These are phyloP conservation scores for Cynopterus brachyotis DNA, from an alignment of 2,113 vertebrate genomes.

Conservation along the genomic window DNA sequence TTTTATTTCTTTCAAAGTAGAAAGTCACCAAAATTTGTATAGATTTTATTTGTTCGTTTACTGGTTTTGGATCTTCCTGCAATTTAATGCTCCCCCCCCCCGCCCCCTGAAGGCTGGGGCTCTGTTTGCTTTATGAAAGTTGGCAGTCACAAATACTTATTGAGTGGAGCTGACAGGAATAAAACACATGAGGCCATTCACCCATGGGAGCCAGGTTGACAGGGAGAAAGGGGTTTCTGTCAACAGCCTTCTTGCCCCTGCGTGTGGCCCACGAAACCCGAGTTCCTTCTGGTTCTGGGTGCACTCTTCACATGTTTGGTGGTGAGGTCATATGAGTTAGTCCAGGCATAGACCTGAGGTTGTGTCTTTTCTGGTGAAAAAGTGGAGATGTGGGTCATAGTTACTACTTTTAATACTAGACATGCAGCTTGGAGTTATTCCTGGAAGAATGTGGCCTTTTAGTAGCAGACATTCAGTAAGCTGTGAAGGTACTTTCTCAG, in stretches of 20 bases:
- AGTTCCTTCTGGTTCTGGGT: not conserved
- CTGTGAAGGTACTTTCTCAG: not conserved
- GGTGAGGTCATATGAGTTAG: not conserved
- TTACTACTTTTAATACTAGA: not conserved
- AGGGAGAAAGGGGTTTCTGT: not conserved
- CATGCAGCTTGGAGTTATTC: not conserved
- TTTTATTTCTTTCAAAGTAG: conserved; percentile 1
- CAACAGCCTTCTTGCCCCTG: not conserved
- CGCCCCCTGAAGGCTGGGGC: not conserved
- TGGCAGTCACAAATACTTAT: not conserved
- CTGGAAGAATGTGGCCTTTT: not conserved
- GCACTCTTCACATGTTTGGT: not conserved
- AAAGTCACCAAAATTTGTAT: not conserved
- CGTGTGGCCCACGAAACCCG: not conserved
- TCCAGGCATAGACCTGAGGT: not conserved
- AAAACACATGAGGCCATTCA: not conserved
- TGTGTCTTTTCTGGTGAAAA: not conserved
- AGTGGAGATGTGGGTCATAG: not conserved
- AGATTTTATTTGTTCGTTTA: not conserved
- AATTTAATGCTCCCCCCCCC: too few relatives aligned
- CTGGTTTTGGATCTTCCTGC: not conserved
- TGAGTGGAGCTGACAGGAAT: not conserved
- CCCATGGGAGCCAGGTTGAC: not conserved
- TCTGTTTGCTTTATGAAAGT: too few relatives aligned
- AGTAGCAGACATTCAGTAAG: not conserved